Percentiles rank a stretch among this genome's conserved stretches.
phyloP scores from a whole-genome alignment of 2,888 invertebrate species.

The Stenchaetothrips biformis region DNA sequence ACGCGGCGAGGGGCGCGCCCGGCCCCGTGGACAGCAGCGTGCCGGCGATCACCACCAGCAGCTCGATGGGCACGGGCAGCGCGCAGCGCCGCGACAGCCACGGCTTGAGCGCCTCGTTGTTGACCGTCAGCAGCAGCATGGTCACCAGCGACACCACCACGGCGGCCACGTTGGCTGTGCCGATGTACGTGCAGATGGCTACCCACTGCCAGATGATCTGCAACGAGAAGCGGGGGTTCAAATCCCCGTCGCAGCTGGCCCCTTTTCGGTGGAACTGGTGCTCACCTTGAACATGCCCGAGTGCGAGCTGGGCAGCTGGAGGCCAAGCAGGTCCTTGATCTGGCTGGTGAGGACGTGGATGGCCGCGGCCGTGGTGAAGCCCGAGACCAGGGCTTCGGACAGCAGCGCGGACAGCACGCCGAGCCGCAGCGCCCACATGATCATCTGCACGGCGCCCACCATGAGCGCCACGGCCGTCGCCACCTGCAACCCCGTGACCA shows the following conservation, averaged over 20 bases:
- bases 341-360: slow-evolving; percentile 81
- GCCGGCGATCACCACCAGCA: slow-evolving; percentile 68
- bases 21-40: slow-evolving; percentile 61
- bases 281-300: slow-evolving; percentile 61
- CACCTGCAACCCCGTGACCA: not conserved
- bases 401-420: slow-evolving; percentile 71
- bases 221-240: not conserved
- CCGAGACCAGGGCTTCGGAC: slow-evolving; percentile 76
- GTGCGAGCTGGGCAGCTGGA: slow-evolving; percentile 51
- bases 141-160: slow-evolving; percentile 63
- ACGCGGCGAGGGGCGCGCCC: slow-evolving; percentile 53
- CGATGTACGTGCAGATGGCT: slow-evolving; percentile 45
- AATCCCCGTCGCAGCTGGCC: too few species aligned
- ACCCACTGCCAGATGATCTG: slow-evolving; percentile 22
- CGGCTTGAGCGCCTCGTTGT: slow-evolving; percentile 72
- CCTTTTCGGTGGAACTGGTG: slow-evolving; percentile 31
- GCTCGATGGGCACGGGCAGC: slow-evolving; percentile 79
- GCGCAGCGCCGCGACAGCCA: slow-evolving; percentile 59
- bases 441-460: slow-evolving; percentile 53
- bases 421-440: slow-evolving; percentile 58
- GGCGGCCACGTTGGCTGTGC: slow-evolving; percentile 59
- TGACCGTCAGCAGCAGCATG: slow-evolving; percentile 59
- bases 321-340: slow-evolving; percentile 60
- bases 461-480: slow-evolving; percentile 6
- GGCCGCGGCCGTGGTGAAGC: slow-evolving; percentile 84